phyloP scores from a whole-genome alignment of 2,113 vertebrate species.

The Suncus etruscus region DNA sequence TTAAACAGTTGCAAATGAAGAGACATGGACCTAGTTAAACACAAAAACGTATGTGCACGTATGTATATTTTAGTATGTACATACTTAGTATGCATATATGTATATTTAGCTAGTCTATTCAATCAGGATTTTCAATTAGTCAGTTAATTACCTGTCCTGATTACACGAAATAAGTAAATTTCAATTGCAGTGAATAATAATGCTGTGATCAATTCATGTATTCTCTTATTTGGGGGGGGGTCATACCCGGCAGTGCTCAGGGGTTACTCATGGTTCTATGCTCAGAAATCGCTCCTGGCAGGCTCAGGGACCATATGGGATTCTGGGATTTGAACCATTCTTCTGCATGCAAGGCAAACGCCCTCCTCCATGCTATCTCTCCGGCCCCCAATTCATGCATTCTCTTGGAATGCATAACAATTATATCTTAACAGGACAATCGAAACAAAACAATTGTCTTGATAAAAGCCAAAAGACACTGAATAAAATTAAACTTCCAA shows the following conservation, averaged over 20 bases:
- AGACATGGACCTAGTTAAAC: not conserved
- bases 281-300: too few species aligned
- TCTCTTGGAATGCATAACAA: not conserved
- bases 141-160: not conserved
- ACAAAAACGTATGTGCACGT: not conserved
- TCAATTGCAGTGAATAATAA: not conserved
- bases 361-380: too few species aligned
- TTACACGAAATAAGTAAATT: not conserved
- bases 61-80: too few species aligned
- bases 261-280: too few species aligned
- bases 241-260: too few species aligned
- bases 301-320: too few species aligned
- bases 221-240: not conserved
- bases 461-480: slow-evolving; percentile 15
- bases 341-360: too few species aligned
- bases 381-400: not conserved
- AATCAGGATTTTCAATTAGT: not conserved
- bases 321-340: too few species aligned
- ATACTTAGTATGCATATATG: not conserved
- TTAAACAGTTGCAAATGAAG: not conserved
- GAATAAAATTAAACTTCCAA: slow-evolving; percentile 30
- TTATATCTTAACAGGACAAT: not conserved
- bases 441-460: slow-evolving; percentile 47
- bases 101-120: not conserved
- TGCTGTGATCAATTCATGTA: not conserved